Evolutionary conservation across 1,140 invertebrate genomes (phyloP).

Genomic region (Aphaenogaster floridana): DNA sequence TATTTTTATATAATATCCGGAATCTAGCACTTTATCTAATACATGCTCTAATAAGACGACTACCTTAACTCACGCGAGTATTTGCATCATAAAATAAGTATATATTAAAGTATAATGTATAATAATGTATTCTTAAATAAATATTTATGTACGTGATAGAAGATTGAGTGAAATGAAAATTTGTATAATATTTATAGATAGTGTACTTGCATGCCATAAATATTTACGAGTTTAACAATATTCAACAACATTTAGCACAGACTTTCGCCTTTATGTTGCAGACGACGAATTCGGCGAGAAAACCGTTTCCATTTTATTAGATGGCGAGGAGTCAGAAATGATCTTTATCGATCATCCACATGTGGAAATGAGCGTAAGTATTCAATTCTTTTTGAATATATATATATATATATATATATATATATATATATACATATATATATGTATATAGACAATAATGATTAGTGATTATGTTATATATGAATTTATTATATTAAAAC

Average conservation of each 20-base stretch:
- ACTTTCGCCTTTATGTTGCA: conserved; percentile 82
- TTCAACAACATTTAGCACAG: conserved; percentile 53
- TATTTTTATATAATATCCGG: too few species aligned
- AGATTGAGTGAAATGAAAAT: not conserved
- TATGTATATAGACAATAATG: not conserved
- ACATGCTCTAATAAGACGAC: too few species aligned
- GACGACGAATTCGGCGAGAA: conserved; percentile 97
- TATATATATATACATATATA: not conserved
- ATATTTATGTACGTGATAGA: too few species aligned
- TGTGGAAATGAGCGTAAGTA: conserved; percentile 94
- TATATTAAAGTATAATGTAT: not conserved
- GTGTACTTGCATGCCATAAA: not conserved
- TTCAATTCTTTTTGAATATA: not conserved
- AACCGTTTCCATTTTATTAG: conserved; percentile 95
- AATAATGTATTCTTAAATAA: not conserved
- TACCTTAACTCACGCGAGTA: not conserved
- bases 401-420: not conserved
- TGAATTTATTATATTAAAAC: not conserved
- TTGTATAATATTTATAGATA: not conserved
- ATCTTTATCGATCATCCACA: conserved; percentile 96
- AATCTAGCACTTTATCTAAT: too few species aligned
- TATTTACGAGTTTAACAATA: not conserved
- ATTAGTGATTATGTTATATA: not conserved
- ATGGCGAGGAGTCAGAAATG: conserved; percentile 96
- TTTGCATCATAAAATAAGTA: not conserved